phyloP scores from a whole-genome alignment of 2,113 vertebrate genomes.

The Otolemur garnettii region DNA sequence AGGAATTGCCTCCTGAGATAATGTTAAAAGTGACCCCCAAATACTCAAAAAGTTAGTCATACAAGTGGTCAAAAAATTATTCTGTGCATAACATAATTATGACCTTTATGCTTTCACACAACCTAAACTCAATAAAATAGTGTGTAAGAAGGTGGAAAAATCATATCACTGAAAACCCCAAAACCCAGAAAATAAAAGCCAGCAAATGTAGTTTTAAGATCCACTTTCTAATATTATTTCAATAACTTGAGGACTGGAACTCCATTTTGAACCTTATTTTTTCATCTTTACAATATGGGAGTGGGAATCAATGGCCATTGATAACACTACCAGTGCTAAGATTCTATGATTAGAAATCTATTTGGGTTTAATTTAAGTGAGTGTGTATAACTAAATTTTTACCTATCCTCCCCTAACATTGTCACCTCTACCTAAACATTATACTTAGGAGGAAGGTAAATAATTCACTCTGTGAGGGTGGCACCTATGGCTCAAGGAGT shows the following conservation, averaged over 20 bases:
- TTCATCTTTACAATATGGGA: not conserved
- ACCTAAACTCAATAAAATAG: slow-evolving; percentile 24
- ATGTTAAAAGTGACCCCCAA: not conserved
- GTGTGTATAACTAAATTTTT: not conserved
- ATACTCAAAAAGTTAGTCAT: not conserved
- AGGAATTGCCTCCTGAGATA: not conserved
- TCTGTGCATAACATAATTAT: not conserved
- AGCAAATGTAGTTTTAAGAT: slow-evolving; percentile 39
- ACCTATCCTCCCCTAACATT: not conserved
- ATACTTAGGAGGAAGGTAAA: not conserved
- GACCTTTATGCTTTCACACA: slow-evolving; percentile 15
- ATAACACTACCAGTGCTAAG: not conserved
- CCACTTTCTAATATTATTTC: slow-evolving; percentile 14
- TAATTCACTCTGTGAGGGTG: not conserved
- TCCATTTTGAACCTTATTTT: slow-evolving; percentile 21
- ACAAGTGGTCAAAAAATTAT: slow-evolving; percentile 5
- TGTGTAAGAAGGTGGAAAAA: not conserved
- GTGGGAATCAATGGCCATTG: not conserved
- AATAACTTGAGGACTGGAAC: not conserved
- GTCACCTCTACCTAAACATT: not conserved
- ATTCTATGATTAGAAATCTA: not conserved
- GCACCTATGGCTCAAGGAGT: too few species aligned
- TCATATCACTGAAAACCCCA: not conserved
- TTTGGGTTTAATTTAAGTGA: not conserved
- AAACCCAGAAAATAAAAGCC: not conserved